These are phyloP conservation scores for Phymatocera aterrima DNA, from an alignment of 2,888 invertebrate genomes.

Conservation along the genomic window DNA sequence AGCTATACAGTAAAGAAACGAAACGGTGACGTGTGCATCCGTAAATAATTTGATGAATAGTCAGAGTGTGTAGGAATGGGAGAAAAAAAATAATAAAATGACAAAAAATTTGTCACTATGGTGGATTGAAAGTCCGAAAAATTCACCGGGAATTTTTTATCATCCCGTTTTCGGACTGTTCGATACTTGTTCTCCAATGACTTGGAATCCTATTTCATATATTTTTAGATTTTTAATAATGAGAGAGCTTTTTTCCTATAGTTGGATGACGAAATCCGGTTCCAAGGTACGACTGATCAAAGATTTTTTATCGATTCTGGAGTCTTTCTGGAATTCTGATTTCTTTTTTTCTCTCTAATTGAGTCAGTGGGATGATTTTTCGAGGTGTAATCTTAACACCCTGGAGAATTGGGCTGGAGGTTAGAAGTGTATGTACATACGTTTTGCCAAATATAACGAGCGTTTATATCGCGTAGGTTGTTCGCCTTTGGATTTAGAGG, in stretches of 20 bases:
- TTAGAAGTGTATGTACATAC: neutral
- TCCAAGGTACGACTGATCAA: neutral
- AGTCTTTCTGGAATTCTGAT: no score
- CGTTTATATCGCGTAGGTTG: neutral
- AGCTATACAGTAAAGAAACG: neutral
- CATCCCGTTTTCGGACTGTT: no score
- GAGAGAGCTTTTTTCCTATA: neutral
- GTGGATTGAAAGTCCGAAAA: no score
- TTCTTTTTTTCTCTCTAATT: no score
- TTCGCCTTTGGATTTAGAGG: conserved; percentile 35
- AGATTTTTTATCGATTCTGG: no score
- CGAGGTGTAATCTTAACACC: neutral
- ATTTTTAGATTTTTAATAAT: neutral
- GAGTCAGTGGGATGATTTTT: neutral
- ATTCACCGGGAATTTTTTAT: no score
- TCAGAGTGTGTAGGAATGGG: neutral
- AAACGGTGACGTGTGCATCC: neutral
- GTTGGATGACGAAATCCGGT: neutral
- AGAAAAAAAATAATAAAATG: neutral
- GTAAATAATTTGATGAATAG: neutral
- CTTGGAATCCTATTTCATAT: no score
- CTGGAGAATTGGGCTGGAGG: neutral
- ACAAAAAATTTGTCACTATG: neutral
- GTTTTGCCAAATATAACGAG: neutral
- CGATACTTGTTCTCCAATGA: no score